Evolutionary conservation across 2,797 vertebrate genomes (phyloP).

Genomic region (Galaxias olidus): DNA sequence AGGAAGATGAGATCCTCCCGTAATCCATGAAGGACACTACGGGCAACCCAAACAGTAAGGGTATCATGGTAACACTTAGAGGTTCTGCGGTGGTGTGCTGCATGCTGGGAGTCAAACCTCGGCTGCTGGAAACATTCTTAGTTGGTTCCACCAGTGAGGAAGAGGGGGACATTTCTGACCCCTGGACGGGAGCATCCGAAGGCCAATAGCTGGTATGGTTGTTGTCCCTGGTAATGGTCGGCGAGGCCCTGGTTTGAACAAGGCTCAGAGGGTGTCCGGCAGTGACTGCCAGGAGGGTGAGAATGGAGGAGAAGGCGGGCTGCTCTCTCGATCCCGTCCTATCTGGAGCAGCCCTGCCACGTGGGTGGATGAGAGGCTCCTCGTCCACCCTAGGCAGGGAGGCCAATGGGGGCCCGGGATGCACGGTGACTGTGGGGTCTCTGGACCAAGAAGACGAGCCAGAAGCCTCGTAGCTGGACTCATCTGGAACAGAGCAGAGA

Average conservation of each 20-base stretch:
- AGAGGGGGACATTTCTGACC: slow-evolving; percentile 63
- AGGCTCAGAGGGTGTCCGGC: slow-evolving; percentile 66
- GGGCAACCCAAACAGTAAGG: slow-evolving; percentile 27
- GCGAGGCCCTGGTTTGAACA: slow-evolving; percentile 71
- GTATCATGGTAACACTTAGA: slow-evolving; percentile 15
- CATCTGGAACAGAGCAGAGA: slow-evolving; percentile 64
- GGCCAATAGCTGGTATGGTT: slow-evolving; percentile 77
- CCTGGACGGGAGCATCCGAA: slow-evolving; percentile 74
- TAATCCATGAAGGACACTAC: slow-evolving; percentile 28
- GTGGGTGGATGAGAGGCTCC: slow-evolving; percentile 71
- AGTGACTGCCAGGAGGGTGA: slow-evolving; percentile 71
- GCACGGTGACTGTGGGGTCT: slow-evolving; percentile 68
- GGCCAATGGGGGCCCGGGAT: slow-evolving; percentile 71
- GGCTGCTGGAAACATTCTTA: slow-evolving; percentile 52
- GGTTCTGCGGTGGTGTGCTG: slow-evolving; percentile 44
- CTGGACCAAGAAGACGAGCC: slow-evolving; percentile 71
- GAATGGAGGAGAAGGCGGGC: slow-evolving; percentile 74
- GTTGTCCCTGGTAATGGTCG: slow-evolving; percentile 76
- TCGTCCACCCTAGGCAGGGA: slow-evolving; percentile 77
- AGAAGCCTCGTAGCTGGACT: slow-evolving; percentile 71
- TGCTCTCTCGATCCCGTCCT: slow-evolving; percentile 60
- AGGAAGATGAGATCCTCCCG: background rate
- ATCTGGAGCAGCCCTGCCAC: slow-evolving; percentile 53
- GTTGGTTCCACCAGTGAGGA: slow-evolving; percentile 63
- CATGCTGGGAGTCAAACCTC: slow-evolving; percentile 85